Conservation (phyloP, 2,888 invertebrate species). For the Masnerella sp. region DNA sequence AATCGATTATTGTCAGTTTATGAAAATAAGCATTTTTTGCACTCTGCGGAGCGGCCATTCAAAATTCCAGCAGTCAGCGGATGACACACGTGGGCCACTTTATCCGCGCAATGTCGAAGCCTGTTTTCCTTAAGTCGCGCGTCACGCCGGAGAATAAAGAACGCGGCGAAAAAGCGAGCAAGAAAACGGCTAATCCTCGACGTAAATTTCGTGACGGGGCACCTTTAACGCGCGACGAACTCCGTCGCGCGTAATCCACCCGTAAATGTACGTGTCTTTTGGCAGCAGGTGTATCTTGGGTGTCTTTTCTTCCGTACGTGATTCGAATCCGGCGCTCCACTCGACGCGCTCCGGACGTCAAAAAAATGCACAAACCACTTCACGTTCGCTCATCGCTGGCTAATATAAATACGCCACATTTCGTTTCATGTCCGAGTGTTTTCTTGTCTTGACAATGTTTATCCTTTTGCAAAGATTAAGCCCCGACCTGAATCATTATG, state of each 20-base stretch:
- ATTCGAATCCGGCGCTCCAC: constrained; percentile 68
- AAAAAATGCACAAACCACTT: constrained; percentile 38
- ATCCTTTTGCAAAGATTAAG: constrained; percentile 25
- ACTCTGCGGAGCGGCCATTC: constrained; percentile 24
- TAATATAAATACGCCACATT: constrained; percentile 48
- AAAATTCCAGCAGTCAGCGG: constrained; percentile 47
- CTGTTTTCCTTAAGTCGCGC: constrained; percentile 50
- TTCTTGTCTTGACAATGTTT: constrained; percentile 17
- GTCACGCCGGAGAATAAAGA: constrained; percentile 27
- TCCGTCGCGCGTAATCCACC: constrained; percentile 62
- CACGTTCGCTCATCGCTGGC: constrained; percentile 25
- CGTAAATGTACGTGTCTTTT: constrained; percentile 59
- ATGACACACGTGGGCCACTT: constrained; percentile 37
- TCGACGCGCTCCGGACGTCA: constrained; percentile 59
- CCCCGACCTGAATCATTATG: constrained; percentile 13
- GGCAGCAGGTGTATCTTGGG: constrained; percentile 68
- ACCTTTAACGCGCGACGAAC: constrained; percentile 48
- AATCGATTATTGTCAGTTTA: constrained; percentile 51
- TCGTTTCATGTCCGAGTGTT: constrained; percentile 38
- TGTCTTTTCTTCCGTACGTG: constrained; percentile 66
- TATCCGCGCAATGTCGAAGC: constrained; percentile 44
- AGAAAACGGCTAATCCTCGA: constrained; percentile 36
- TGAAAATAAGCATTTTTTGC: constrained; percentile 44
- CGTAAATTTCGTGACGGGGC: constrained; percentile 58
- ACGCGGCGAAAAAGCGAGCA: background rate